phyloP scores from a whole-genome alignment of 2,888 invertebrate species.

The Philereme vetulata region DNA sequence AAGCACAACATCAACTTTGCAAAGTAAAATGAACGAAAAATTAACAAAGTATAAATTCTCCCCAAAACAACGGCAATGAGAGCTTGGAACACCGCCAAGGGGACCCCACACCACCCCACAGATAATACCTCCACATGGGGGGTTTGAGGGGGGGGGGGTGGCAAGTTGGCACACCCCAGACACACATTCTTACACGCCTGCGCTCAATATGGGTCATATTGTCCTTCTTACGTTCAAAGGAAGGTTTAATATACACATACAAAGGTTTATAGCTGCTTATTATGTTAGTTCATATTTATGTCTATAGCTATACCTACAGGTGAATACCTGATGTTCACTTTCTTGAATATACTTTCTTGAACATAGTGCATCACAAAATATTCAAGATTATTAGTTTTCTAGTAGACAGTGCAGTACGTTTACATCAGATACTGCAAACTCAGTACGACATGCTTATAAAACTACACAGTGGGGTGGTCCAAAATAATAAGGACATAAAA shows the following conservation, averaged over 20 bases:
- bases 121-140: conserved; percentile 57
- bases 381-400: background rate
- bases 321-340: background rate
- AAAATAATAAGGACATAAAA: conserved; percentile 7
- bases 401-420: too few species aligned
- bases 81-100: conserved; percentile 47
- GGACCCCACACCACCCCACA: conserved; percentile 37
- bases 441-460: too few species aligned
- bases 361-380: background rate
- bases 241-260: conserved; percentile 27
- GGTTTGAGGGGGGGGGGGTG: conserved; percentile 40
- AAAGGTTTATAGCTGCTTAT: conserved; percentile 9
- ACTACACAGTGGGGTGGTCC: too few species aligned
- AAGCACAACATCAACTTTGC: too few species aligned
- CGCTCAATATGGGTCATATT: conserved; percentile 76
- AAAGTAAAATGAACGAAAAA: background rate
- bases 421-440: background rate
- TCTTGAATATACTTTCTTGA: background rate
- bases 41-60: conserved; percentile 28
- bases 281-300: background rate
- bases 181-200: conserved; percentile 75
- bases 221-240: conserved; percentile 56
- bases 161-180: conserved; percentile 54
- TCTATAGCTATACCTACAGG: background rate
- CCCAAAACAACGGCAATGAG: conserved; percentile 43